phyloP scores from a whole-genome alignment of 2,113 vertebrate genomes.

The Aptenodytes forsteri region DNA sequence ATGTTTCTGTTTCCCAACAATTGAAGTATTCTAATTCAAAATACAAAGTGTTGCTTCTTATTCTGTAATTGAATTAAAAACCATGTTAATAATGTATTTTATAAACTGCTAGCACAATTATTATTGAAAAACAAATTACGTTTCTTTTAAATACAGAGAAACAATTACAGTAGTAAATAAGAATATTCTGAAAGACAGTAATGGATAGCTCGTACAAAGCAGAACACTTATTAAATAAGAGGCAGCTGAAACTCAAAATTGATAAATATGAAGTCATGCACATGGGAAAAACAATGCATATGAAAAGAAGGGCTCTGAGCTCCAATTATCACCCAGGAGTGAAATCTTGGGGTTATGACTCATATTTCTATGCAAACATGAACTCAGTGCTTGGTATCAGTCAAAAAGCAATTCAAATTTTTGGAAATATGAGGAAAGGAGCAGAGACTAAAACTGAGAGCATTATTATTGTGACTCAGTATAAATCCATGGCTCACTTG shows the following conservation, averaged over 20 bases:
- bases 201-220: neutral
- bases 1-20: neutral
- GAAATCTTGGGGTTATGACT: constrained; percentile 55
- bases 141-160: constrained; percentile 22
- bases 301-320: constrained; percentile 5
- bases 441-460: neutral
- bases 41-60: neutral
- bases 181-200: constrained; percentile 19
- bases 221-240: constrained; percentile 9
- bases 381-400: neutral
- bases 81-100: constrained; percentile 19
- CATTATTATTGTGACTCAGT: neutral
- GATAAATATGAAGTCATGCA: constrained; percentile 9
- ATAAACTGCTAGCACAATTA: neutral
- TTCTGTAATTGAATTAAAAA: constrained; percentile 12
- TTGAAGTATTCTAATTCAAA: constrained; percentile 12
- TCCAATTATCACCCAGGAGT: constrained; percentile 10
- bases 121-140: constrained; percentile 6
- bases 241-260: constrained; percentile 4
- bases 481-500: neutral
- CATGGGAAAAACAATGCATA: constrained; percentile 39
- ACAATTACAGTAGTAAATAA: constrained; percentile 3
- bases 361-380: neutral
- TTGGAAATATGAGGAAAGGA: neutral
- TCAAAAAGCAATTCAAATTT: constrained; percentile 5